phyloP scores from a whole-genome alignment of 1,140 invertebrate species.

The Ridgeia piscesae region DNA sequence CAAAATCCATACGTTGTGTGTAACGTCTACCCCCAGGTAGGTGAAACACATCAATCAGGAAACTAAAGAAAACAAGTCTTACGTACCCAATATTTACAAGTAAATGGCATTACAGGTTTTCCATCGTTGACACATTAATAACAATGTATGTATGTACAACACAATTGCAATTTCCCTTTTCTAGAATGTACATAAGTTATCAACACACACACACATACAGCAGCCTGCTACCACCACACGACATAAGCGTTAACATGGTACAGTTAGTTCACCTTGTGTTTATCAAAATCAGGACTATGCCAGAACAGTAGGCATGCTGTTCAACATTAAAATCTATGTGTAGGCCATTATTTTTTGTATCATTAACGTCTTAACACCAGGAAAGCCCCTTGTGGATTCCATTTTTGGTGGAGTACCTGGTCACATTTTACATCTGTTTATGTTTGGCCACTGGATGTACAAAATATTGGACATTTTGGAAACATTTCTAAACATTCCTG shows the following conservation, averaged over 20 bases:
- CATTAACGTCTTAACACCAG: too few species aligned
- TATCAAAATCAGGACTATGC: neutral
- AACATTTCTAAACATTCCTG: neutral
- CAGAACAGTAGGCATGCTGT: neutral
- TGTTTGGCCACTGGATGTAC: too few species aligned
- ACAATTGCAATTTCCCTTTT: neutral
- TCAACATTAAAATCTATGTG: neutral
- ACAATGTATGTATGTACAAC: neutral
- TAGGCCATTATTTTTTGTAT: too few species aligned
- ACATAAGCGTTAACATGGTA: neutral
- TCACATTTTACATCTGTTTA: too few species aligned
- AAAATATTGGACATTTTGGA: too few species aligned
- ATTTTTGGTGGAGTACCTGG: too few species aligned
- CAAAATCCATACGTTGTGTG: too few species aligned
- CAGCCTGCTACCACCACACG: neutral
- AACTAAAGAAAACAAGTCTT: neutral
- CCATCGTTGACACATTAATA: neutral
- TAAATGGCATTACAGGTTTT: neutral
- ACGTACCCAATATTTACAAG: too few species aligned
- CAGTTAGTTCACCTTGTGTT: neutral
- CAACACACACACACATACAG: neutral
- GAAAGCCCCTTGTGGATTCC: too few species aligned
- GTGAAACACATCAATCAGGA: neutral
- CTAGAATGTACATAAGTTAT: neutral
- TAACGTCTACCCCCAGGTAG: neutral